Evolutionary conservation across 1,140 invertebrate genomes (phyloP).

Genomic region (Daktulosphaira vitifoliae): DNA sequence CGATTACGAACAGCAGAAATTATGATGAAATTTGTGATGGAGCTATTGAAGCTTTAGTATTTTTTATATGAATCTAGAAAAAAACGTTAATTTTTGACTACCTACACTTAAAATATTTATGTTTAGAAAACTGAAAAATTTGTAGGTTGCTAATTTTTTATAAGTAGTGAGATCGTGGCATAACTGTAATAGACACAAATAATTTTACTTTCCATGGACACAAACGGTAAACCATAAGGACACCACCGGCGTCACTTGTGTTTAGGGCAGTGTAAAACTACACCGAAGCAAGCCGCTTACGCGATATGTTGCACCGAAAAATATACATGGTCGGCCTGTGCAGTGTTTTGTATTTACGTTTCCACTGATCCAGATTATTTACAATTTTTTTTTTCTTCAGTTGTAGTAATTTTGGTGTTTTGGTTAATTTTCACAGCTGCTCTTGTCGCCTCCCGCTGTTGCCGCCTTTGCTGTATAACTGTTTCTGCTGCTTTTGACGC

Average conservation of each 20-base stretch:
- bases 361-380: slow-evolving; percentile 10
- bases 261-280: slow-evolving; percentile 5
- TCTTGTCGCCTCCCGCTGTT: neutral
- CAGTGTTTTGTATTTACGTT: slow-evolving; percentile 33
- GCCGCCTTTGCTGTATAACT: neutral
- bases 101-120: too few species aligned
- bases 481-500: neutral
- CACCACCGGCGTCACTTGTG: slow-evolving; percentile 4
- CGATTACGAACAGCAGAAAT: neutral
- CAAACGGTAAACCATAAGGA: neutral
- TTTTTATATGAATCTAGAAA: too few species aligned
- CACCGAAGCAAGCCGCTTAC: neutral
- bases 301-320: slow-evolving; percentile 4
- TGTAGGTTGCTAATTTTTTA: too few species aligned
- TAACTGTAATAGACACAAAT: too few species aligned
- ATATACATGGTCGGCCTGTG: slow-evolving; percentile 3
- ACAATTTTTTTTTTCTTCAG: neutral
- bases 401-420: neutral
- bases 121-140: too few species aligned
- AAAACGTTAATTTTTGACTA: too few species aligned
- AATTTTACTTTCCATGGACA: slow-evolving; percentile 8
- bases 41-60: too few species aligned
- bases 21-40: too few species aligned
- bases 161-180: too few species aligned
- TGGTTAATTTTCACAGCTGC: neutral